phyloP scores from a whole-genome alignment of 2,888 invertebrate species.

The Lasioglossum leucozonium region DNA sequence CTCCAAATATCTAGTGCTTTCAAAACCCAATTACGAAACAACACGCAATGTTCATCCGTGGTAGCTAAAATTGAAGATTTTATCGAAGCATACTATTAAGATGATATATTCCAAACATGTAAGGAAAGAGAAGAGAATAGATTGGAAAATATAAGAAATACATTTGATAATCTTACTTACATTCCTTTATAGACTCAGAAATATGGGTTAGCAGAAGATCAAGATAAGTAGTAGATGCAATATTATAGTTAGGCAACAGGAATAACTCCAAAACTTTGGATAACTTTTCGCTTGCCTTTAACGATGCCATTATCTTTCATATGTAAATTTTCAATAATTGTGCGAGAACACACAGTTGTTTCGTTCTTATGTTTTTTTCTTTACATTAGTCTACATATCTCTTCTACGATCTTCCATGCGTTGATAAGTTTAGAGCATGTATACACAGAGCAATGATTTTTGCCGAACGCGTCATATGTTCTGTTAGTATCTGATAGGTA shows the following conservation, averaged over 20 bases:
- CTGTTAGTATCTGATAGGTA: not conserved
- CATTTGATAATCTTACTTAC: constrained; percentile 53
- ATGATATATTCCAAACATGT: not conserved
- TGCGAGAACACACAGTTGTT: constrained; percentile 14
- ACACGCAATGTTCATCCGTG: constrained; percentile 55
- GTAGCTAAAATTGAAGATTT: constrained; percentile 58
- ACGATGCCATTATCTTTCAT: constrained; percentile 44
- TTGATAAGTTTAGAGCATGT: constrained; percentile 20
- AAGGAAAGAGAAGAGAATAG: not conserved
- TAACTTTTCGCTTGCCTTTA: constrained; percentile 46
- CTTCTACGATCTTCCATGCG: not conserved
- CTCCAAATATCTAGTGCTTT: constrained; percentile 78
- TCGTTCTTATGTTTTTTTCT: not conserved
- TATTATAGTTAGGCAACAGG: constrained; percentile 86
- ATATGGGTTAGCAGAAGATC: constrained; percentile 81
- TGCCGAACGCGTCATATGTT: not conserved
- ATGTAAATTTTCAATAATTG: constrained; percentile 25
- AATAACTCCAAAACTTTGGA: constrained; percentile 86
- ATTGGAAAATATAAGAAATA: too few relatives aligned
- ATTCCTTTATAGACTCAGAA: constrained; percentile 68
- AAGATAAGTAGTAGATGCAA: constrained; percentile 81
- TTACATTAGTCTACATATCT: constrained; percentile 20
- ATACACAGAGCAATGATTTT: not conserved
- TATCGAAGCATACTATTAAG: not conserved
- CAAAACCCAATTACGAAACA: constrained; percentile 77